A percentile compares a stretch with the other conserved stretches of the same genome.
Evolutionary conservation across 2,888 invertebrate species (phyloP).

Genomic region (Andrena fulva): DNA sequence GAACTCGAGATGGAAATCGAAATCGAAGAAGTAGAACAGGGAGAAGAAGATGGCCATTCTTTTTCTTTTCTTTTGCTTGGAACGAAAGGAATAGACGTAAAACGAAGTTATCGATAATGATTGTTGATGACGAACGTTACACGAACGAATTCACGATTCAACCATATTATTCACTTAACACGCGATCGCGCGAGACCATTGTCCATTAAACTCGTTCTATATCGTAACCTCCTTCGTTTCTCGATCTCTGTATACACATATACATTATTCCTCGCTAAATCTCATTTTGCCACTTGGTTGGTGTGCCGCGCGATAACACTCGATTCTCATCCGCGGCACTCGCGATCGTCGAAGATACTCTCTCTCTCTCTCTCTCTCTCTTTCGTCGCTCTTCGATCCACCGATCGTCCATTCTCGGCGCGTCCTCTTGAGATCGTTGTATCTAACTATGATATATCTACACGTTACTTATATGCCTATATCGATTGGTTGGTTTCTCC

Average conservation of each 20-base stretch:
- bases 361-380: background rate
- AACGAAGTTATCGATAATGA: constrained; percentile 49
- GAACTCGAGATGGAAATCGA: background rate
- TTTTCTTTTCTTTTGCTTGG: constrained; percentile 9
- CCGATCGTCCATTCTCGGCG: constrained; percentile 74
- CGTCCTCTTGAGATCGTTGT: constrained; percentile 84
- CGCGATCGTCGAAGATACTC: constrained; percentile 36
- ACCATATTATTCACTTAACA: constrained; percentile 75
- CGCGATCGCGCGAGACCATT: constrained; percentile 63
- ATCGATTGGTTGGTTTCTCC: constrained; percentile 65
- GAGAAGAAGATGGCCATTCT: constrained; percentile 16
- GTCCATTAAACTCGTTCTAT: constrained; percentile 29
- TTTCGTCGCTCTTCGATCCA: constrained; percentile 26
- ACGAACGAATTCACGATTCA: constrained; percentile 82
- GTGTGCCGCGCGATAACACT: constrained; percentile 29
- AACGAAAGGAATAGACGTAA: constrained; percentile 53
- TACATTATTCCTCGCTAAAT: constrained; percentile 45
- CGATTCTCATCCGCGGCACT: constrained; percentile 23
- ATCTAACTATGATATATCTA: constrained; percentile 84
- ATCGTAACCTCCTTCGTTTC: constrained; percentile 29
- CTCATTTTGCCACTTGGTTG: constrained; percentile 14
- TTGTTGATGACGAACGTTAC: constrained; percentile 61
- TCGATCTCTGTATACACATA: constrained; percentile 52
- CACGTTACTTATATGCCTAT: constrained; percentile 82
- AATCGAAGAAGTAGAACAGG: constrained; percentile 3